Conservation (phyloP, 2,797 vertebrate genomes). For the Balearica regulorum region DNA sequence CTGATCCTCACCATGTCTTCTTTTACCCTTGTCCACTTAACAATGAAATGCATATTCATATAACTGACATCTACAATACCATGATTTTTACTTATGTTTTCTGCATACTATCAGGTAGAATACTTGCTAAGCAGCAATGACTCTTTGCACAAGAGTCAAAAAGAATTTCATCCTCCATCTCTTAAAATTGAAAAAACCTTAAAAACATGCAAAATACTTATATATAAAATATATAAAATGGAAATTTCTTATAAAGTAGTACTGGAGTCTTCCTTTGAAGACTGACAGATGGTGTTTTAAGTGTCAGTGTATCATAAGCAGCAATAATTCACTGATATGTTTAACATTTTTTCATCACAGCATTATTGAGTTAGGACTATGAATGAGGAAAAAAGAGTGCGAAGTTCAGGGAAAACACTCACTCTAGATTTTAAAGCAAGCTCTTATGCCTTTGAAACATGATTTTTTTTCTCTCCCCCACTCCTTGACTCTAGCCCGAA, state of each 20-base stretch:
- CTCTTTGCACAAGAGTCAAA: not conserved
- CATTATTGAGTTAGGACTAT: not conserved
- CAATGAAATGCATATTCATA: not conserved
- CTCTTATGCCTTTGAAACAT: not conserved
- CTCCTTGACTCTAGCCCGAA: rapidly evolving
- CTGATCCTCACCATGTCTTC: not conserved
- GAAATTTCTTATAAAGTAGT: not conserved
- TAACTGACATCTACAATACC: not conserved
- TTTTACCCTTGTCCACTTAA: not conserved
- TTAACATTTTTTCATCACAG: not conserved
- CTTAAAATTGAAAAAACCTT: not conserved
- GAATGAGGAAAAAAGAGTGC: not conserved
- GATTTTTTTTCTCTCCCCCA: not conserved
- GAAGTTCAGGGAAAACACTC: not conserved
- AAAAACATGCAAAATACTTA: not conserved
- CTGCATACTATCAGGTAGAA: not conserved
- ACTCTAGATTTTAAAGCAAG: not conserved
- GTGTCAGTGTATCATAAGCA: not conserved
- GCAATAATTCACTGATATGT: not conserved
- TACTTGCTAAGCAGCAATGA: not conserved
- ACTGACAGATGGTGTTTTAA: not conserved
- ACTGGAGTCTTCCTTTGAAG: not conserved
- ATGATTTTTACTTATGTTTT: not conserved
- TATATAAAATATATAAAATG: not conserved
- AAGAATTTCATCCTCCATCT: not conserved